Conservation (phyloP, 2,113 vertebrate species). For the Odobenus rosmarus region DNA sequence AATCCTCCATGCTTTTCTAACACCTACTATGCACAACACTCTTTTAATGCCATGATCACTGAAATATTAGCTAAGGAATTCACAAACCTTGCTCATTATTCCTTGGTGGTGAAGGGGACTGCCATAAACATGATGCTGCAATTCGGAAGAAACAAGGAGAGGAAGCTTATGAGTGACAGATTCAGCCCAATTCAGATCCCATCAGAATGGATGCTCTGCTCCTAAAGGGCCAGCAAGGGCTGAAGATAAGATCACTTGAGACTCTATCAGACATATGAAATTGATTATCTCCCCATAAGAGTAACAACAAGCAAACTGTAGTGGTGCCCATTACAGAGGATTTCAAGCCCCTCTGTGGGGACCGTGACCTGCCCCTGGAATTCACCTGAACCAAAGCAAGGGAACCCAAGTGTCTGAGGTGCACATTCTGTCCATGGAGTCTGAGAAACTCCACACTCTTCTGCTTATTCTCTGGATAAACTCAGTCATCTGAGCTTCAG, state of each 20-base stretch:
- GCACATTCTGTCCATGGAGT: accelerated
- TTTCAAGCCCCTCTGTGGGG: not conserved
- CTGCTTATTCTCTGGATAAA: not conserved
- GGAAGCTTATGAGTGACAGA: slow-evolving; percentile 58
- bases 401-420: accelerated
- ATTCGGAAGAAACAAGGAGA: slow-evolving; percentile 61
- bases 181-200: slow-evolving; percentile 60
- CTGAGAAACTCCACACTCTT: accelerated
- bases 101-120: slow-evolving; percentile 62
- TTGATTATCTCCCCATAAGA: slow-evolving; percentile 27
- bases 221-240: slow-evolving; percentile 41
- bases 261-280: slow-evolving; percentile 52
- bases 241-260: slow-evolving; percentile 67
- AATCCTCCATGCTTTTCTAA: not conserved
- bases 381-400: not conserved
- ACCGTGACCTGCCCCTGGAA: not conserved
- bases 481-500: not conserved
- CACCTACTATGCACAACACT: slow-evolving; percentile 34
- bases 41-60: slow-evolving; percentile 64
- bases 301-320: not conserved
- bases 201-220: not conserved
- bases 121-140: slow-evolving; percentile 17
- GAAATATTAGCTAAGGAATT: slow-evolving; percentile 73
- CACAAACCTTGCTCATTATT: slow-evolving; percentile 64
- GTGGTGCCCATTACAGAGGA: not conserved